Conservation (phyloP, 1,140 invertebrate species). For the Meloidogyne hapla region DNA sequence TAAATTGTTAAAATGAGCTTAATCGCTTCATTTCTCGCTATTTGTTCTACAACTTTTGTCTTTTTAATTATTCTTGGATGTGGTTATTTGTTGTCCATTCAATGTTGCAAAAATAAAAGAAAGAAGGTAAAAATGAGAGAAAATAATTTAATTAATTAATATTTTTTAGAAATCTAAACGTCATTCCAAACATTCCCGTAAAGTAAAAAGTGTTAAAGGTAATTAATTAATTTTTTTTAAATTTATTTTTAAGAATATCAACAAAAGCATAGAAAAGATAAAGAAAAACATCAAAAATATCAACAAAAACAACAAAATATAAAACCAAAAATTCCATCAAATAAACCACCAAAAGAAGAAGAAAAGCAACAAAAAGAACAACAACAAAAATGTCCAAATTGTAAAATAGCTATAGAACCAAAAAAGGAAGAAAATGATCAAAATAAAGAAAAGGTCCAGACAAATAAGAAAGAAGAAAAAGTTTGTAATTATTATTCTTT, state of each 20-base stretch:
- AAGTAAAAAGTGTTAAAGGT: neutral
- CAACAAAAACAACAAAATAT: neutral
- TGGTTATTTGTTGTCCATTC: neutral
- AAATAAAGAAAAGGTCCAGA: too few relatives aligned
- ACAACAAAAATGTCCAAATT: constrained; percentile 3
- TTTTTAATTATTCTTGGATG: neutral
- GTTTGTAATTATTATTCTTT: neutral
- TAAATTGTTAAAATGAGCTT: too few relatives aligned
- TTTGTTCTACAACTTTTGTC: neutral
- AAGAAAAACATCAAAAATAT: neutral
- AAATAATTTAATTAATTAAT: neutral
- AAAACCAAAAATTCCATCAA: neutral
- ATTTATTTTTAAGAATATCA: neutral
- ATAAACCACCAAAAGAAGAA: neutral
- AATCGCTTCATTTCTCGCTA: too few relatives aligned
- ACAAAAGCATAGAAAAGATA: neutral
- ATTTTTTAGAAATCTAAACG: neutral
- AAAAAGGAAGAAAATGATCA: neutral
- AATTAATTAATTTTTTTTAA: neutral
- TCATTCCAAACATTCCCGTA: neutral
- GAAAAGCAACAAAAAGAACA: too few relatives aligned
- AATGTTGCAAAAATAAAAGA: neutral
- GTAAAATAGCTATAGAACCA: neutral
- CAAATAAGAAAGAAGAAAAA: neutral
- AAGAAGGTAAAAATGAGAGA: neutral